A percentile compares a stretch with the other conserved stretches of the same genome.
Evolutionary conservation across 2,113 vertebrate species (phyloP).

Genomic region (Oreochromis spilurus): DNA sequence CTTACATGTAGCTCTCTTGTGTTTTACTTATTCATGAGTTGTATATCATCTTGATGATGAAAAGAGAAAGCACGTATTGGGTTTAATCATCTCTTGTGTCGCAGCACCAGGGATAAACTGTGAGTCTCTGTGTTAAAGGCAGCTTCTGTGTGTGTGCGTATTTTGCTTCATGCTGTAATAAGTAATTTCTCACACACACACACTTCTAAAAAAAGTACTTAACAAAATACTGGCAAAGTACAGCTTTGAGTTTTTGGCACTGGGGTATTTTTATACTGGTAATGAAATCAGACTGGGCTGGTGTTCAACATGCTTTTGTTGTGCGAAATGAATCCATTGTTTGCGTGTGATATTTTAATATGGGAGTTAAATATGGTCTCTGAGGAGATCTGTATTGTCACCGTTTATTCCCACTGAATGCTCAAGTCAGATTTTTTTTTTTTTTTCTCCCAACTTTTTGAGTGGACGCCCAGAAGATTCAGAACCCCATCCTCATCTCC

Average conservation of each 20-base stretch:
- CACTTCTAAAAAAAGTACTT: neutral
- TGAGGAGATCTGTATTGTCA: neutral
- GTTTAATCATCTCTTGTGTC: neutral
- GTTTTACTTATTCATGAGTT: neutral
- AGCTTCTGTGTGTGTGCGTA: neutral
- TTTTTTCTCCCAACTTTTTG: neutral
- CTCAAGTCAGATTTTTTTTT: neutral
- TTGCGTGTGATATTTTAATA: neutral
- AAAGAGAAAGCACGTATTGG: neutral
- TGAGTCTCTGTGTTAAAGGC: conserved; percentile 15
- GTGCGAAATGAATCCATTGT: neutral
- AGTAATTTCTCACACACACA: neutral
- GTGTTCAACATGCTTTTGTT: neutral
- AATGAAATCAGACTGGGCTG: neutral
- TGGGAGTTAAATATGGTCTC: neutral
- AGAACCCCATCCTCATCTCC: neutral
- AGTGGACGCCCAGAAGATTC: neutral
- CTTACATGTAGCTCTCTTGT: neutral
- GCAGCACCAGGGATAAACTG: neutral
- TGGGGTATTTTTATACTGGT: neutral
- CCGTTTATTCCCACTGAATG: neutral
- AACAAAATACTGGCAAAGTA: neutral
- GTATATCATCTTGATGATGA: neutral
- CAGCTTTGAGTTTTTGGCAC: neutral
- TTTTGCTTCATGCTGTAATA: neutral